Evolutionary conservation across 2,113 vertebrate genomes (phyloP).

Genomic region (Pogonocichla stellata): DNA sequence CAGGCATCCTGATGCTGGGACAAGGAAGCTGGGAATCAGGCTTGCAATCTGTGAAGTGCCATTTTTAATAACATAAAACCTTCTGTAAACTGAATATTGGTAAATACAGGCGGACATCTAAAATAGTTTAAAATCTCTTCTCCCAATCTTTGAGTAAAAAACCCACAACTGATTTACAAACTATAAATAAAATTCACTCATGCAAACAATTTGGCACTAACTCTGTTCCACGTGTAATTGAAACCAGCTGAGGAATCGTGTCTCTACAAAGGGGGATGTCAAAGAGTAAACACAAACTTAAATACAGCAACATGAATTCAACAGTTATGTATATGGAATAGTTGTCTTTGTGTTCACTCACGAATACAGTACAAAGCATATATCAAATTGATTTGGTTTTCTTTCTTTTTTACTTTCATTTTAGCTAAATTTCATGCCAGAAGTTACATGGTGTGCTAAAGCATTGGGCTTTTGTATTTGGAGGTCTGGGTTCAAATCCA

Average conservation of each 20-base stretch:
- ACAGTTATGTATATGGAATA: background rate
- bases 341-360: background rate
- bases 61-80: background rate
- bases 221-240: background rate
- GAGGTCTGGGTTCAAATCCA: constrained; percentile 35
- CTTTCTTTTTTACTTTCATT: constrained; percentile 24
- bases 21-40: background rate
- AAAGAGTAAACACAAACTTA: constrained; percentile 48
- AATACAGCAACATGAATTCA: constrained; percentile 6
- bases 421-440: background rate
- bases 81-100: background rate
- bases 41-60: background rate
- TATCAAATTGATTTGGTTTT: constrained; percentile 12
- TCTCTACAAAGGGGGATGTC: constrained; percentile 17
- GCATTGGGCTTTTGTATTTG: constrained; percentile 29
- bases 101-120: background rate
- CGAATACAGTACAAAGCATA: background rate
- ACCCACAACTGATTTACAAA: constrained; percentile 25
- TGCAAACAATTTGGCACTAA: constrained; percentile 53
- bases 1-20: background rate
- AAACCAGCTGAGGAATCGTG: constrained; percentile 29
- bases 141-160: background rate
- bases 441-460: constrained; percentile 57
- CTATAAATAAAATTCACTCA: constrained; percentile 52
- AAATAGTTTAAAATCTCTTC: constrained; percentile 1